Evolutionary conservation across 1,140 invertebrate species (phyloP).

Genomic region (Xylocopa sonorina): DNA sequence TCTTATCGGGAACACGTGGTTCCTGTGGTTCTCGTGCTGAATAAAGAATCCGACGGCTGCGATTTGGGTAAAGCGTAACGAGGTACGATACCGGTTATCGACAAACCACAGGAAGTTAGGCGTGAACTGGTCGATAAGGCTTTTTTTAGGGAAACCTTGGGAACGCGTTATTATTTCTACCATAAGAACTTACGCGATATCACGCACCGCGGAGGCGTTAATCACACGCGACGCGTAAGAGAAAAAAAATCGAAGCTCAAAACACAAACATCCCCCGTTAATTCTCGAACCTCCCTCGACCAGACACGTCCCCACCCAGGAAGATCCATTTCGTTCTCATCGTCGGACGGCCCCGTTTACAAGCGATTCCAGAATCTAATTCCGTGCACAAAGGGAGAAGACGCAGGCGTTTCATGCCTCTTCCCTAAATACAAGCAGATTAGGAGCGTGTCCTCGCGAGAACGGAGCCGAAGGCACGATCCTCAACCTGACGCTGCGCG

Average conservation of each 20-base stretch:
- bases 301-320: neutral
- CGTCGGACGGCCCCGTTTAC: neutral
- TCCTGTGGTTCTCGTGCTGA: conserved; percentile 39
- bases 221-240: no score
- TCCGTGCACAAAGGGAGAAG: conserved; percentile 8
- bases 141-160: neutral
- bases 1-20: conserved; percentile 27
- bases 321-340: neutral
- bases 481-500: neutral
- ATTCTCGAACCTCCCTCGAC: neutral
- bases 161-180: neutral
- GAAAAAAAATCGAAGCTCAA: neutral
- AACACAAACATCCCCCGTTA: no score
- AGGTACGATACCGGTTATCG: conserved; percentile 59
- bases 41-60: neutral
- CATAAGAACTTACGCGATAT: no score
- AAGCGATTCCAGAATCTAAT: conserved; percentile 22
- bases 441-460: neutral
- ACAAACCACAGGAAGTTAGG: conserved; percentile 56
- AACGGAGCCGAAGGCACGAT: conserved; percentile 12
- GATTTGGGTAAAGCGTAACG: conserved; percentile 39
- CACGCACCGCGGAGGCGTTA: no score
- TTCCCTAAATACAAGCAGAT: conserved; percentile 18
- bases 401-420: neutral
- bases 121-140: conserved; percentile 46